Percentiles rank a stretch among this genome's conserved stretches.
Evolutionary conservation across 1,140 invertebrate genomes (phyloP).

Genomic region (Magallana gigas): DNA sequence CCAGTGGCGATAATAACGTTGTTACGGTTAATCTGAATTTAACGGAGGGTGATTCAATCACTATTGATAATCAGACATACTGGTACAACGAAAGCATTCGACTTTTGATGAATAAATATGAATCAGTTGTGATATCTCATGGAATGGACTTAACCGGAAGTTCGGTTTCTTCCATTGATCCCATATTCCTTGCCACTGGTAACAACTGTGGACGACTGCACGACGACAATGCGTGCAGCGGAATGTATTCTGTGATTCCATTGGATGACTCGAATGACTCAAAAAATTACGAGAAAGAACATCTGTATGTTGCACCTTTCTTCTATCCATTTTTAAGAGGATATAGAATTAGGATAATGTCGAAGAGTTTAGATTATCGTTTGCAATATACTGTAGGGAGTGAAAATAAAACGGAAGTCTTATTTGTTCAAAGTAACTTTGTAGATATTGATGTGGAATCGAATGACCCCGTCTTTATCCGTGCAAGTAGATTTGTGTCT

Average conservation of each 20-base stretch:
- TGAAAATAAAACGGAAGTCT: not conserved
- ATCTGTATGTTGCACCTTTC: not conserved
- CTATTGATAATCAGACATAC: not conserved
- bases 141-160: slow-evolving; percentile 14
- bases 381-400: not conserved
- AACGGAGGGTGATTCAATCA: not conserved
- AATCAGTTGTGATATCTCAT: not conserved
- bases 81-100: not conserved
- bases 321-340: not conserved
- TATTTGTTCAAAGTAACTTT: slow-evolving; percentile 21
- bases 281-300: not conserved
- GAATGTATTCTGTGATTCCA: slow-evolving; percentile 27
- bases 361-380: not conserved
- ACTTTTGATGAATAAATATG: slow-evolving; percentile 22
- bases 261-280: not conserved
- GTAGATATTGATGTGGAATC: slow-evolving; percentile 1
- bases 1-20: not conserved
- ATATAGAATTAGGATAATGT: slow-evolving; percentile 16
- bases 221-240: slow-evolving; percentile 14
- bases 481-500: not conserved
- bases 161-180: slow-evolving; percentile 1
- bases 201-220: slow-evolving; percentile 15
- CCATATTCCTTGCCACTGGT: slow-evolving; percentile 7
- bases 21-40: not conserved
- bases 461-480: slow-evolving; percentile 29